Evolutionary conservation across 2,888 invertebrate species (phyloP), one percentile per base, ranked within the genome.

Genomic region (Danaus chrysippus): DNA sequence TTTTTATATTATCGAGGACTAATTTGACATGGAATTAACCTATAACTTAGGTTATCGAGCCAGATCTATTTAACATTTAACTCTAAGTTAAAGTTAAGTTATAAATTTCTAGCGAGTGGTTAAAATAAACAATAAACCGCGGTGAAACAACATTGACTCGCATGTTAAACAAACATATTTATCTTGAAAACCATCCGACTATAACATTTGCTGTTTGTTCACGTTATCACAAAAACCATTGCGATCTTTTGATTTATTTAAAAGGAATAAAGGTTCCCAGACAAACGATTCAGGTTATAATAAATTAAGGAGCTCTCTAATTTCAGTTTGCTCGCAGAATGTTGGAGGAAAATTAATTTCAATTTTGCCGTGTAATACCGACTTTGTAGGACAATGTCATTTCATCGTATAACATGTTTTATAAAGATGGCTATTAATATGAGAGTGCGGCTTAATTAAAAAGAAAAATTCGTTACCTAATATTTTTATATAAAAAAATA

Each of bases 271-370:
- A 49, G 49, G 49, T 17, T 49, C 17, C 17, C 17, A 49, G 49
- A 49, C 49, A 49, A 49, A 17, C 17, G 49, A 17, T 49, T 17
- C 49, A 49, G 49, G 49, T 17, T 17, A 49, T 49, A 49, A 49
- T 49, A 49, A 49, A 49, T 49, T 49, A 10, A 49, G 11, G 46
- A 49, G 49, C 49, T 17, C 17, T 49, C 49, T 49, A 49, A 49
- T 49, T 49, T 49, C 17, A 49, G 49, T 49, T 17, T 15, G 49
- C 49, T 49, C 49, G 49, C 17, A 49, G 49, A 49, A 49, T 49
- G 15, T 49, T 49, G 49, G 49, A 42, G 34, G 19, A 60, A 59
- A 60, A 60, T 60, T 60, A 60, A 55, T 60, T 60, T 17, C 41
- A 46, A 60, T 44, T 60, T 55, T 55, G 60, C 55, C 42, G 49